These are phyloP conservation scores for Tinea pellionella DNA, from an alignment of 2,888 invertebrate genomes.

Conservation along the genomic window DNA sequence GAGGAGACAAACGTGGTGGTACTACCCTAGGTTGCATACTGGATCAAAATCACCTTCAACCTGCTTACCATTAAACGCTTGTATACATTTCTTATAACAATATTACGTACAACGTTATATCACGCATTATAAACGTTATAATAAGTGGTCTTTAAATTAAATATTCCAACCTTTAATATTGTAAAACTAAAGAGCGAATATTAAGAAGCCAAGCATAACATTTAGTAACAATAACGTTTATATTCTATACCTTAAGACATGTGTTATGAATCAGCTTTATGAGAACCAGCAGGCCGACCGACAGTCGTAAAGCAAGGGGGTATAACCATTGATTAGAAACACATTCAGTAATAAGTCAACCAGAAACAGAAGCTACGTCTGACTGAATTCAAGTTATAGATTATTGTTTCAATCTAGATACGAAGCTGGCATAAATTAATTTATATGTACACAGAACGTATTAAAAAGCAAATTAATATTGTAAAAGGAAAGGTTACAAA, in stretches of 20 bases:
- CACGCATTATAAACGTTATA: too few relatives aligned
- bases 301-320: slow-evolving; percentile 9
- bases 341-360: slow-evolving; percentile 10
- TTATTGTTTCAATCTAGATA: slow-evolving; percentile 3
- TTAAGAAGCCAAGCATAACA: background rate
- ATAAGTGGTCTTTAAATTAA: too few relatives aligned
- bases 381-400: slow-evolving; percentile 6
- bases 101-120: too few relatives aligned
- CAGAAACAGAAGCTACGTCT: slow-evolving; percentile 6
- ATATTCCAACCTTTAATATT: background rate
- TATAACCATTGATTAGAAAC: slow-evolving; percentile 10
- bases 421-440: background rate
- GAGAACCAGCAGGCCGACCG: slow-evolving; percentile 1
- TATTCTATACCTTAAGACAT: slow-evolving; percentile 27
- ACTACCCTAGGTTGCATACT: too few relatives aligned
- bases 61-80: too few relatives aligned
- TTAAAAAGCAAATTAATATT: background rate
- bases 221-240: background rate
- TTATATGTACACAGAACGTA: background rate
- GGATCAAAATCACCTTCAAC: too few relatives aligned
- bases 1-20: too few relatives aligned
- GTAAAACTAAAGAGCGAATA: background rate
- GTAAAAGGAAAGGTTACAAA: background rate
- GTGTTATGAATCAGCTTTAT: slow-evolving; percentile 50
- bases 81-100: too few relatives aligned